Base-by-base conservation (phyloP, 1,140 invertebrate genomes). In the Orius laevigatus region DNA sequence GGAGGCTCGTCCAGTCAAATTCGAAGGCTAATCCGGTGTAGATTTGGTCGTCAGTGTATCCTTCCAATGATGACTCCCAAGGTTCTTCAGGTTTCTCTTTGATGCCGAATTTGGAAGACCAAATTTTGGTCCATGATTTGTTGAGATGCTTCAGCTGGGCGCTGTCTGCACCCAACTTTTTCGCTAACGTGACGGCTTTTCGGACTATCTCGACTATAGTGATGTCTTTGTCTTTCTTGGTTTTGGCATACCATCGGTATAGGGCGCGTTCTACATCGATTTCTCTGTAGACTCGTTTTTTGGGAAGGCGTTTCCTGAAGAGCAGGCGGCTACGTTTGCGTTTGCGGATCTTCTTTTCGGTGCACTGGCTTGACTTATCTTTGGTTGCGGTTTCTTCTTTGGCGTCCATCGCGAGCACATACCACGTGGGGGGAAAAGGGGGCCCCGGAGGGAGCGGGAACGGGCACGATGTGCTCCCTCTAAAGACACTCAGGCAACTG, bases 1-100 rank as follows among this genome's bases (percentile, higher is more conserved):
- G 69, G 15, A 71, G 48, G 47, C 65, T 64, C 39, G 63, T 62
- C 64, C 68, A 68, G 49, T 70, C 67, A 14, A 71, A 55, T 31
- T 65, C 65, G 14, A 64, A 63, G 19, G 65, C 62, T 50, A 69
- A 61, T 2, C 63, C 67, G n/a, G 63, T 57, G 48, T 71, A 70
- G 20, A 69, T 66, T 43, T 67, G 60, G 40, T 64, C 63, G 4
- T 64, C 62, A 3, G 61, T 61, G 51, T 68, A 69, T 9, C 52
- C 16, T 14, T 52, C 51, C 12, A 46, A 11, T 15, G 25, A 44
- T 19, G 32, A 31, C 8, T 45, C 43, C 18, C n/a, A 31, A 3
- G 43, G 2, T 12, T 45, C 32, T 9, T 19, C 41, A 5, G 9
- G 41, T 5, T 11, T 14, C 49, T 44, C 38, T 49, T 35, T 31